Evolutionary conservation across 1,140 invertebrate genomes (phyloP).

Genomic region (Halictus rubicundus): DNA sequence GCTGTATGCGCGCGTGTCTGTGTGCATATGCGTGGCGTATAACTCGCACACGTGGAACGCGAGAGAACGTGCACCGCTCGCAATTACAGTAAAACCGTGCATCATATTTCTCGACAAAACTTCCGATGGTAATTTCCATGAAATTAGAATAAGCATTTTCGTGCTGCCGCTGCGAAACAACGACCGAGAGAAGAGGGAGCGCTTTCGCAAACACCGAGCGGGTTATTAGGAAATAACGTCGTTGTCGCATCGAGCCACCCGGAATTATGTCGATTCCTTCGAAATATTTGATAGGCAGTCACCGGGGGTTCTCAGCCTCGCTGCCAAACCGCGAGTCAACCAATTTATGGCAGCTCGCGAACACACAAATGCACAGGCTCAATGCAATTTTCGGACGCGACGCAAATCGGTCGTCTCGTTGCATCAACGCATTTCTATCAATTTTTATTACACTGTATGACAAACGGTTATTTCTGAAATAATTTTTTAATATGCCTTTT

Average conservation of each 20-base stretch:
- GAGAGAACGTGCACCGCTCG: not conserved
- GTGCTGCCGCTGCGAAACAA: conserved; percentile 5
- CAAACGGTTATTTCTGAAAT: too few relatives aligned
- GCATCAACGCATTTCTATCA: too few relatives aligned
- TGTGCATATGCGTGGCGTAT: too few relatives aligned
- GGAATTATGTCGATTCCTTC: conserved; percentile 7
- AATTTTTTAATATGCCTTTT: too few relatives aligned
- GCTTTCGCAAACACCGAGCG: conserved; percentile 27
- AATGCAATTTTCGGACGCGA: too few relatives aligned
- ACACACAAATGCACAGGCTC: too few relatives aligned
- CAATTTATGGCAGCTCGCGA: not conserved
- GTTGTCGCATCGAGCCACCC: not conserved
- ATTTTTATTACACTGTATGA: too few relatives aligned
- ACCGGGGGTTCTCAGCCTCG: not conserved
- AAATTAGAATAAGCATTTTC: conserved; percentile 37
- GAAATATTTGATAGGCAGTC: conserved; percentile 9
- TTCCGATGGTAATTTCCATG: conserved; percentile 37
- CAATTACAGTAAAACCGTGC: conserved; percentile 27
- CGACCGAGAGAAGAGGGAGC: not conserved
- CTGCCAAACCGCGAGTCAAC: not conserved
- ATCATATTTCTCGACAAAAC: conserved; percentile 36
- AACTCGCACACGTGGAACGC: not conserved
- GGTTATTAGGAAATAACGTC: conserved; percentile 15
- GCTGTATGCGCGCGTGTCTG: not conserved
- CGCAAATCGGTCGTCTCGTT: too few relatives aligned